Conservation (phyloP, 2,888 invertebrate genomes). For the Drosophila setosimentum region DNA sequence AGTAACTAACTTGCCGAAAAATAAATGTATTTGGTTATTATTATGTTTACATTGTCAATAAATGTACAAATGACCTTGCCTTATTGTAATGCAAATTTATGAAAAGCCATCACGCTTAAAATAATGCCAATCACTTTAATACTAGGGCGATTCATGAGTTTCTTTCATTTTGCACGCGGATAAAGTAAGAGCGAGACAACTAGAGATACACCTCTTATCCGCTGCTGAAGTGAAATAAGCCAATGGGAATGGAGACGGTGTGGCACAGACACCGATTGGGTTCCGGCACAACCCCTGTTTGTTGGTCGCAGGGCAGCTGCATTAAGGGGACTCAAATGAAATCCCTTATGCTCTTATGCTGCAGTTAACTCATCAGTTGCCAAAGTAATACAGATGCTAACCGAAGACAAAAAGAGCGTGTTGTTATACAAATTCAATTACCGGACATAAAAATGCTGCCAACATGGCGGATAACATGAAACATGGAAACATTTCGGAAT, state of each 20-base stretch:
- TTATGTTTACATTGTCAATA: conserved; percentile 33
- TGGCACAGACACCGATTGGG: conserved; percentile 39
- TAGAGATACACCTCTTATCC: conserved; percentile 55
- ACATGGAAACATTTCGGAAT: not conserved
- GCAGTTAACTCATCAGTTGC: conserved; percentile 39
- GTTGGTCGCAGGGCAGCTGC: conserved; percentile 46
- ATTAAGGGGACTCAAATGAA: conserved; percentile 9
- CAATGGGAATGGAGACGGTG: conserved; percentile 50
- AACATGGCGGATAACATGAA: conserved; percentile 10
- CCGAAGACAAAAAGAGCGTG: conserved; percentile 34
- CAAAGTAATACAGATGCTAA: conserved; percentile 52
- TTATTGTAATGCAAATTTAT: conserved; percentile 62
- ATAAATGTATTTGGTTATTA: conserved; percentile 14
- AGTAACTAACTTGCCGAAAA: not conserved
- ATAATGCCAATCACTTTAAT: conserved; percentile 32
- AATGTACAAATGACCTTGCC: conserved; percentile 63
- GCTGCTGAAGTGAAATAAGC: conserved; percentile 35
- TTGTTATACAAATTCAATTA: conserved; percentile 35
- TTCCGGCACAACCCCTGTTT: conserved; percentile 50
- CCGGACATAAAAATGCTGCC: conserved; percentile 12
- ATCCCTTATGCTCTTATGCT: conserved; percentile 26
- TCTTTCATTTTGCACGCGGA: conserved; percentile 74
- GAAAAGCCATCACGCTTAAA: conserved; percentile 32
- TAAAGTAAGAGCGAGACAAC: conserved; percentile 71
- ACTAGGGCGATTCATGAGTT: conserved; percentile 15